Evolutionary conservation across 2,113 vertebrate genomes (phyloP).

Genomic region (Oreochromis spilurus): DNA sequence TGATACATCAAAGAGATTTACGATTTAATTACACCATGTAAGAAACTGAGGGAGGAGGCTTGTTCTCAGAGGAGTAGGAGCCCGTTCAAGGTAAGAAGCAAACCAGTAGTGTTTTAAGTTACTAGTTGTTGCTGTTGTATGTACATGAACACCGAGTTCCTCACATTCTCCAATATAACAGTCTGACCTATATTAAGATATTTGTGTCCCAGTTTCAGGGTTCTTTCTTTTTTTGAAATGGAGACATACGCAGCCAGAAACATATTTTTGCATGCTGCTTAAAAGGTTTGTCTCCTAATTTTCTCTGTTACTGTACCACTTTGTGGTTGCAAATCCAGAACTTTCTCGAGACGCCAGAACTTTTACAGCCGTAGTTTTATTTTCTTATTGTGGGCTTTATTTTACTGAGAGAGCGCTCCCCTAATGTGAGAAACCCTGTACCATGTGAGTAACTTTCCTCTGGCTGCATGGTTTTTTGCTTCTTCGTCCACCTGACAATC

Average conservation of each 20-base stretch:
- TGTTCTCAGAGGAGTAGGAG: constrained; percentile 29
- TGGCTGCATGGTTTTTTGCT: neutral
- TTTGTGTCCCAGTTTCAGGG: constrained; percentile 46
- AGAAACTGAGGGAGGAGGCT: constrained; percentile 14
- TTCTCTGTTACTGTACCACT: neutral
- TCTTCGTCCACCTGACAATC: neutral
- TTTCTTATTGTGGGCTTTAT: neutral
- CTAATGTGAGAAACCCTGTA: neutral
- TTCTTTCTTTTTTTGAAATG: constrained; percentile 3
- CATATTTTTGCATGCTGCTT: constrained; percentile 14
- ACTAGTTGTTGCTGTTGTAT: constrained; percentile 15
- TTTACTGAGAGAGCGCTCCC: constrained; percentile 27
- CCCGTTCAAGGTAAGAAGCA: constrained; percentile 18
- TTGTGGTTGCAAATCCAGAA: neutral
- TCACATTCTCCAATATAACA: neutral
- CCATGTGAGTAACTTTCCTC: neutral
- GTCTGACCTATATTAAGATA: constrained; percentile 50
- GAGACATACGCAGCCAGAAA: constrained; percentile 24
- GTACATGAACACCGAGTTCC: constrained; percentile 1
- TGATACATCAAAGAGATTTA: constrained; percentile 55
- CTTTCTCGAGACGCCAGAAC: neutral
- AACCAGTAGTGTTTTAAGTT: constrained; percentile 25
- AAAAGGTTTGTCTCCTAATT: neutral
- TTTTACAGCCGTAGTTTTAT: neutral
- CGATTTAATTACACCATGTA: constrained; percentile 46